Evolutionary conservation across 2,888 invertebrate genomes (phyloP), one percentile per base, ranked within the genome.

Genomic region (Cepaea hortensis): DNA sequence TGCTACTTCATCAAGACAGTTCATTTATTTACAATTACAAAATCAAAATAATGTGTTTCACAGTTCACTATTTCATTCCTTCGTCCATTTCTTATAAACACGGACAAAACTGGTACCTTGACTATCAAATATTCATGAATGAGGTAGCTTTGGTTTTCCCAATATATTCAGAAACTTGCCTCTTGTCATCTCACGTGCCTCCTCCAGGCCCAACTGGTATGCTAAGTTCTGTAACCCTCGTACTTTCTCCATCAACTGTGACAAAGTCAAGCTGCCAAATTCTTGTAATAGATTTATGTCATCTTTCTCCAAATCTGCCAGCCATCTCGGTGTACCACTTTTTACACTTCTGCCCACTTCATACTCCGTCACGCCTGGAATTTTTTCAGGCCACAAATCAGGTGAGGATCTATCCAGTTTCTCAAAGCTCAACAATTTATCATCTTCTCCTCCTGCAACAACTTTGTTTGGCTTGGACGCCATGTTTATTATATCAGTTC

Each of bases 321-420:
- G 88, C 94, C 94, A 94, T 89, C 94, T 94, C 23, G 94, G 92
- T 72, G 90, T 91, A 80, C 88, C 90, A 13, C 88, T 82, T 84
- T 89, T 89, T 11, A 89, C 87, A 90, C 86, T 90, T 88, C 89
- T 92, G 35, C 91, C 88, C 48, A 94, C 93, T 83, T 93, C 96
- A 94, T 97, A 98, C 93, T 97, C 97, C 50, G 97, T 96, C 89
- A 98, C 96, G 90, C 98, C 98, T 94, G 98, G 98, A 96, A 98
- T 97, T 95, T 97, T 97, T 95, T 98, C 98, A 50, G 98, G 98
- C 98, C 98, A 99, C 92, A 98, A 95, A 94, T 98, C 98, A 65
- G 98, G 98, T 3, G 98, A 98, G n/a, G 97, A 96, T 91, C 98
- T 96, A 95, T 98, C 98, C 91, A 99, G 95, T 94, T 97, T 98